Conservation (phyloP, 2,888 invertebrate genomes). For the Dicyrtoma fusca region DNA sequence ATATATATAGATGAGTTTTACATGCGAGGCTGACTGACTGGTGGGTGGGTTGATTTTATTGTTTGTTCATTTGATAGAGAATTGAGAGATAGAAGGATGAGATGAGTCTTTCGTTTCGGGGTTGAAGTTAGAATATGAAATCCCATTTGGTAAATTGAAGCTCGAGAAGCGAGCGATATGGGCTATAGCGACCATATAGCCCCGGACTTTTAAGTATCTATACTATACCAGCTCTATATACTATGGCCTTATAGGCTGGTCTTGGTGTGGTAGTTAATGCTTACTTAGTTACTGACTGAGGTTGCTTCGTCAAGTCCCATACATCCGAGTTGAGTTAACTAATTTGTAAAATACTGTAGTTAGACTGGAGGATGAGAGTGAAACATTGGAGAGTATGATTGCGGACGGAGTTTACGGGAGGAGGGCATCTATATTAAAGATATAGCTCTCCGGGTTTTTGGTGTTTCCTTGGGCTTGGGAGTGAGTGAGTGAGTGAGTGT, state of each 20-base stretch:
- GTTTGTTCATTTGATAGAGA: conserved; percentile 52
- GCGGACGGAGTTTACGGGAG: conserved; percentile 7
- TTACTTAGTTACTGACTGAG: conserved; percentile 19
- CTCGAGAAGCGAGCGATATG: conserved; percentile 14
- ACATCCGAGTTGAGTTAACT: conserved; percentile 34
- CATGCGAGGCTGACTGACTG: conserved; percentile 12
- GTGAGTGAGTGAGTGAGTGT: conserved; percentile 5
- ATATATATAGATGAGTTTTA: not conserved
- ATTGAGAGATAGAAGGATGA: conserved; percentile 40
- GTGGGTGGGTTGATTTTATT: conserved; percentile 52
- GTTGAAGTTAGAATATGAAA: conserved; percentile 46
- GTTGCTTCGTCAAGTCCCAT: conserved; percentile 6
- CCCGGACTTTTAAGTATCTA: too few species aligned
- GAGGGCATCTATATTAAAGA: not conserved
- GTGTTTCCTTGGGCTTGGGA: not conserved
- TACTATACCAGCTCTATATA: too few species aligned
- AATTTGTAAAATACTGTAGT: conserved; percentile 39
- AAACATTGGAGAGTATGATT: not conserved
- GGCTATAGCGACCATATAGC: too few species aligned
- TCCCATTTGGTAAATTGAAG: conserved; percentile 53
- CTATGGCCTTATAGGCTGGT: not conserved
- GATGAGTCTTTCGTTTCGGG: conserved; percentile 40
- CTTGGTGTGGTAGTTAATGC: conserved; percentile 13
- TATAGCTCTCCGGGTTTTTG: not conserved
- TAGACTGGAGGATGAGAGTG: conserved; percentile 15